Base-by-base conservation (phyloP, 2,797 vertebrate genomes). In the Intellagama lesueurii region DNA sequence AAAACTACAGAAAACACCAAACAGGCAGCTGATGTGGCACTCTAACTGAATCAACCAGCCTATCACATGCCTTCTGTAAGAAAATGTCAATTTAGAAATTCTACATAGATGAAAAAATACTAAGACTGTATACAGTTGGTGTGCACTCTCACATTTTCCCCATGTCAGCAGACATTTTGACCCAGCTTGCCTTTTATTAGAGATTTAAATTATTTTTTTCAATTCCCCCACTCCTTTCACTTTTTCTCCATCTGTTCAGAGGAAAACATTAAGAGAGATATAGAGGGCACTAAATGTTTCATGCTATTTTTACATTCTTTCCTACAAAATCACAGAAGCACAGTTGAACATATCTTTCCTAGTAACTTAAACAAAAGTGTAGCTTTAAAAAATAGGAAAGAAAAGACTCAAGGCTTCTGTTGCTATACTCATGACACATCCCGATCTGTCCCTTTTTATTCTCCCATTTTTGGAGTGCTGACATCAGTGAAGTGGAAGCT, bases 251-350 rank as follows among this genome's bases (percentile, higher is more conserved):
- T 84, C 76, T 87, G 81, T 85, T 84, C 89, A 80, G 75, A 84
- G 68, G 66, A 49, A 84, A 73, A 73, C 49, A 66, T 24, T 69
- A 79, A 80, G 44, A 73, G 35, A 64, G 9, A 84, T 44, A 86
- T 49, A 72, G 52, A 90, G 84, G 52, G 56, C 40, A 80, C 8
- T 64, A 83, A 90, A 90, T 79, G 80, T 87, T 87, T 35, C 79
- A 30, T 90, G 69, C 72, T 86, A 89, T 90, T 90, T 90, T 86
- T 90, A 86, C 19, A 82, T 12, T 28, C 44, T 82, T 77, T 56
- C 14, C 60, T 79, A 77, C 28, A 86, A 89, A 86, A 32, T 82
- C 79, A 82, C 35, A 89, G 72, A 81, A 86, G n/a, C 78, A 86
- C 56, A 86, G 32, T 78, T 80, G 83, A 89, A 49, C 69, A 78